Base-by-base conservation (phyloP, 2,888 invertebrate genomes). In the Calephelis perditalis region DNA sequence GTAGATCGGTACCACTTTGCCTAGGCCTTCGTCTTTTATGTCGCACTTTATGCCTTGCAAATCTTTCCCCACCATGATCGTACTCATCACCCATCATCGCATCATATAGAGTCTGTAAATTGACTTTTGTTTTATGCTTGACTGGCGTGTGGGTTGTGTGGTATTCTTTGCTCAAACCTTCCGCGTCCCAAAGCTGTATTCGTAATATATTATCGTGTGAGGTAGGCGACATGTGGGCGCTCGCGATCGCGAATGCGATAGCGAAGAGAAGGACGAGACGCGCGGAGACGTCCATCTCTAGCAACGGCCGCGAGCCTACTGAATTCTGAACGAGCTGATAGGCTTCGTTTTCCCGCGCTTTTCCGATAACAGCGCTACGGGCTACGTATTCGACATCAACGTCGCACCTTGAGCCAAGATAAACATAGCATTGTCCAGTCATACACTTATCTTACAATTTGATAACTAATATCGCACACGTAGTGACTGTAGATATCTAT, bases 111-210 rank as follows among this genome's bases (percentile, higher is more conserved):
- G 81, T 77, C 67, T 85, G 82, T 71, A 84, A 76, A 73, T 87
- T 81, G 44, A 90, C 89, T 78, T 81, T 79, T 59, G 82, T 71
- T 73, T 83, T 86, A 12, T 69, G 70, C 15, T 68, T 71, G 59
- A 73, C 63, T 11, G 79, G 71, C 6, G 75, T 67, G 35, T 62
- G 57, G 36, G 80, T 76, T 36, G 68, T 58, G 8, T 82, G 71
- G 36, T 86, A 82, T 59, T 85, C 84, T 64, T 81, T 77, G 68
- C 81, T 87, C 65, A 89, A 79, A 1, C 91, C 90, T 70, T 90
- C 89, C 54, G 81, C 89, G 69, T 90, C 90, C 90, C 90, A 90
- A 61, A 91, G 75, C 67, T 90, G 90, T 73, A 90, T 83, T 73
- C 89, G 75, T 15, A 89, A 77, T 66, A 90, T 90, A 71, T 89